Evolutionary conservation across 1,140 invertebrate species (phyloP), one percentile per base, ranked within the genome.

Genomic region (Temnothorax nylanderi): DNA sequence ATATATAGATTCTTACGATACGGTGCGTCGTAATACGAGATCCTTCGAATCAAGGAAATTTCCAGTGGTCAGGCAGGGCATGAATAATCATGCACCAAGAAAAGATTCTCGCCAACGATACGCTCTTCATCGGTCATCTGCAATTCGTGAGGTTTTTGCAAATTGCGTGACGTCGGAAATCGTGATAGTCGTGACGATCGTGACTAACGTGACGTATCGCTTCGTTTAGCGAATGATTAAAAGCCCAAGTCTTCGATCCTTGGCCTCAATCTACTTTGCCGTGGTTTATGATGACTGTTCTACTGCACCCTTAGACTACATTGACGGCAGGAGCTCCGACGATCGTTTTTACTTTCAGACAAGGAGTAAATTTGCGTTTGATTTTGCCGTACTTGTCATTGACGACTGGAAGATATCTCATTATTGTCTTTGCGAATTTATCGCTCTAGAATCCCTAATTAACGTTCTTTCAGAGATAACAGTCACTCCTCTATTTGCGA

Each of bases 231-330:
- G 26, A 84, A 44, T 84, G 80, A 84, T 84, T 75, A 84, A 74
- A 84, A 75, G 80, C 6, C 80, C 13, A 18, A 56, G 78, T 0
- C 21, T 58, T 60, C 26, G 80, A 84, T 75, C 80, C 80, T 84
- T 84, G 80, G 11, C 80, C 80, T 84, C 69, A 54, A 84, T 84
- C 80, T 75, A 84, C 69, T 84, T 84, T 75, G 16, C 26, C 11
- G 67, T 72, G 32, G 18, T 84, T 84, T 62, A 84, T 34, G 80
- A 37, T 44, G 54, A 82, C 32, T 75, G 32, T 58, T 37, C 26
- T 8, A 74, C 11, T 44, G 78, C 67, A 5, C 26, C 67, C 80
- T 82, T 82, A 80, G 11, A 51, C n/a, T 21, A 60, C 47, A 60
- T 74, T 58, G 56, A n/a, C 54, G 64, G 34, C 21, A 37, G 51